Conservation (phyloP, 2,888 invertebrate species). For the Noctuana brunneofusca region DNA sequence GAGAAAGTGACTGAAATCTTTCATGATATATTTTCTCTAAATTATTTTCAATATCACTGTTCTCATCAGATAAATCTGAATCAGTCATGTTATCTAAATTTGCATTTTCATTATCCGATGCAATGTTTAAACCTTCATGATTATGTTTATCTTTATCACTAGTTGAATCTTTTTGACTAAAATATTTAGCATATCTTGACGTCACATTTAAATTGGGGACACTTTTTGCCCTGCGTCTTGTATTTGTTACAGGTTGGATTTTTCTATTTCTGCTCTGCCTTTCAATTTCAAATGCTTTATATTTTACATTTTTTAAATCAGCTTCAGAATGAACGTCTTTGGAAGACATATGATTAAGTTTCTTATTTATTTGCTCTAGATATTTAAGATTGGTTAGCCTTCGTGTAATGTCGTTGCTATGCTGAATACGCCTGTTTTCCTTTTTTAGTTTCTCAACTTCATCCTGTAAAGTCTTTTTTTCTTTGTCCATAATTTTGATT, state of each 20-base stretch:
- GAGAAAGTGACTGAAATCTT: conserved; percentile 61
- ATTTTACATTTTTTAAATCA: conserved; percentile 61
- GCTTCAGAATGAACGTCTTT: conserved; percentile 60
- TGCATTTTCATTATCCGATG: conserved; percentile 42
- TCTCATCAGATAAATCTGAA: conserved; percentile 40
- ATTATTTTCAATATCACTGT: conserved; percentile 60
- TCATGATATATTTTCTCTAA: conserved; percentile 71
- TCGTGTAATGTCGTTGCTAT: conserved; percentile 81
- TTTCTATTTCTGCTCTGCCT: conserved; percentile 63
- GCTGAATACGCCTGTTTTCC: conserved; percentile 85
- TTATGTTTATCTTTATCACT: conserved; percentile 60
- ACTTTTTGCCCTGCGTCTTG: conserved; percentile 71
- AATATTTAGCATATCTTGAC: conserved; percentile 78
- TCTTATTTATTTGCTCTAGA: conserved; percentile 89
- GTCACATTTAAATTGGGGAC: conserved; percentile 77
- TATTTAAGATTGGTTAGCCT: conserved; percentile 87
- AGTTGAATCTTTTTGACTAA: conserved; percentile 70
- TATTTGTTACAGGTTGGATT: conserved; percentile 45
- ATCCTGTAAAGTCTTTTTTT: conserved; percentile 84
- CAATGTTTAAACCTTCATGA: conserved; percentile 12
- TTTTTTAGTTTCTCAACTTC: conserved; percentile 87
- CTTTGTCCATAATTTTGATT: conserved; percentile 87
- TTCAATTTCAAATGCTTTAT: conserved; percentile 72
- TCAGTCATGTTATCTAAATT: conserved; percentile 43
- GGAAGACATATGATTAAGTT: conserved; percentile 60